Evolutionary conservation across 1,140 invertebrate genomes (phyloP).

Genomic region (Bombus superbus): DNA sequence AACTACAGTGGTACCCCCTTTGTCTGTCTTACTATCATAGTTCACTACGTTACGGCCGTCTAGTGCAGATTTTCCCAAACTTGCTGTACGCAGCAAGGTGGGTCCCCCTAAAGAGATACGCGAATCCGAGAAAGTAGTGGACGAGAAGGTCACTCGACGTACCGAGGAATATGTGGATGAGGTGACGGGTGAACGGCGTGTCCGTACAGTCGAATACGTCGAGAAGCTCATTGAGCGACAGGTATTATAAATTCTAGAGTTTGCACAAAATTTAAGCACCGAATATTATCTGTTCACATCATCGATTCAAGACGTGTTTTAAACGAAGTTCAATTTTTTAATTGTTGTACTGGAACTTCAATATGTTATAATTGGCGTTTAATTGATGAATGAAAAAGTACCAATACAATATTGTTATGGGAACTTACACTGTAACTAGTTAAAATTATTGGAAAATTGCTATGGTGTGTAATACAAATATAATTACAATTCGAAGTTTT

Average conservation of each 20-base stretch:
- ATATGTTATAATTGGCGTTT: background rate
- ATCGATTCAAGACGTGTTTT: background rate
- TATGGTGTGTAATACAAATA: background rate
- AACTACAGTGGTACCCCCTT: slow-evolving; percentile 74
- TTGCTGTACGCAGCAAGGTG: slow-evolving; percentile 91
- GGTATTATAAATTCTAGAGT: slow-evolving; percentile 85
- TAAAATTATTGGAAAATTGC: background rate
- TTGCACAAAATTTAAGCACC: slow-evolving; percentile 55
- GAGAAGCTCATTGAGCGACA: slow-evolving; percentile 97
- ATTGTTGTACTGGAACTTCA: slow-evolving; percentile 1
- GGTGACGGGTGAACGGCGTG: slow-evolving; percentile 90
- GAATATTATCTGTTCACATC: slow-evolving; percentile 22
- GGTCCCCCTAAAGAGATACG: slow-evolving; percentile 90
- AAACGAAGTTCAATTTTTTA: background rate
- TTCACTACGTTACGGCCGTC: slow-evolving; percentile 84
- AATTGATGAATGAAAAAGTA: too few species aligned
- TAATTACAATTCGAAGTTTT: slow-evolving; percentile 2
- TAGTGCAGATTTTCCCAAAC: slow-evolving; percentile 89
- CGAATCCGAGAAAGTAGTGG: slow-evolving; percentile 94
- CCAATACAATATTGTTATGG: background rate
- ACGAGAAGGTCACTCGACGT: slow-evolving; percentile 92
- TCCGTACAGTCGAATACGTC: slow-evolving; percentile 95
- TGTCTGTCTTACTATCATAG: slow-evolving; percentile 78
- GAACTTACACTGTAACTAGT: background rate
- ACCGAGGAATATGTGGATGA: slow-evolving; percentile 95